Evolutionary conservation across 2,888 invertebrate genomes (phyloP).

Genomic region (Chymomyza fuscimana): DNA sequence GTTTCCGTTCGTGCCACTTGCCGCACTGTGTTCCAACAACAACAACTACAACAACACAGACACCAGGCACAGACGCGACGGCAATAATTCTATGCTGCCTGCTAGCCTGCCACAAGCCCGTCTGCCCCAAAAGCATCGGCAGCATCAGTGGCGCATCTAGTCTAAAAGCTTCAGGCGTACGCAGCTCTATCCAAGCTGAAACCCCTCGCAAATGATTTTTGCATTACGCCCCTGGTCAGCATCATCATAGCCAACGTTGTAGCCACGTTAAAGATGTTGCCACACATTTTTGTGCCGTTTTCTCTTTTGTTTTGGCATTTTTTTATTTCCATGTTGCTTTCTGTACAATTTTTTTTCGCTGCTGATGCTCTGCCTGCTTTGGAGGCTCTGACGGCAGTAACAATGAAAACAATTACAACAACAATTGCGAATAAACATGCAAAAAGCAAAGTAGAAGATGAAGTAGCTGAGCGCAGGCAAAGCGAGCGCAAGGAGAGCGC

Average conservation of each 20-base stretch:
- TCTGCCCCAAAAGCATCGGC: background rate
- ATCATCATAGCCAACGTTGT: conserved; percentile 26
- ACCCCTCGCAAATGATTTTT: no score
- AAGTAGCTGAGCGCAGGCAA: conserved; percentile 50
- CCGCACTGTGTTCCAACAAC: conserved; percentile 49
- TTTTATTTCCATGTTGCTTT: conserved; percentile 1
- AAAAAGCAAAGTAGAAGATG: conserved; percentile 76
- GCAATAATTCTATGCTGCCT: conserved; percentile 73
- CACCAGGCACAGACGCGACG: conserved; percentile 26
- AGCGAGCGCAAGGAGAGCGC: background rate
- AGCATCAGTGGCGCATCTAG: background rate
- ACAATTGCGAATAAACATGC: conserved; percentile 77
- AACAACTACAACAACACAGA: conserved; percentile 38
- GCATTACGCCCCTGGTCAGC: background rate
- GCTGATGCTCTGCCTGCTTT: conserved; percentile 4
- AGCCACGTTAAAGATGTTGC: conserved; percentile 73
- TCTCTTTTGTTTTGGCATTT: conserved; percentile 39
- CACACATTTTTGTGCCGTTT: conserved; percentile 63
- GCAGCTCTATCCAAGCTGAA: no score
- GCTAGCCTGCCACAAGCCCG: background rate
- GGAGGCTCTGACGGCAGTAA: conserved; percentile 44
- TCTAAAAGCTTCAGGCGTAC: no score
- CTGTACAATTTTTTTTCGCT: conserved; percentile 13
- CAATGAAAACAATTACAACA: conserved; percentile 78
- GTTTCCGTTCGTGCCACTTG: conserved; percentile 29